phyloP scores from a whole-genome alignment of 1,140 invertebrate genomes.

The Plectrocnemia conspersa region DNA sequence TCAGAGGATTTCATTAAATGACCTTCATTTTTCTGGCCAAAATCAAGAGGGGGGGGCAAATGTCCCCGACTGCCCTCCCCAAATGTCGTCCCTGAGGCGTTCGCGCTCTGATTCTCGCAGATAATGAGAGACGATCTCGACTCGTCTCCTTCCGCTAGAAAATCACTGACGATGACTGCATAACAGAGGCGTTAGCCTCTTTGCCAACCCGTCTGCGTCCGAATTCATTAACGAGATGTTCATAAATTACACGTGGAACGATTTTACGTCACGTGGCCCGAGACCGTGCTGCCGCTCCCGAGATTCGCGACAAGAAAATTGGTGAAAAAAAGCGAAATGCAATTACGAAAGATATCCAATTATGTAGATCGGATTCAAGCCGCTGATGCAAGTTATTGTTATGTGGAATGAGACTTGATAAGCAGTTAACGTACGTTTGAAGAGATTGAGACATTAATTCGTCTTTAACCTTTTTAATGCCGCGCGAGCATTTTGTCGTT shows the following conservation, averaged over 20 bases:
- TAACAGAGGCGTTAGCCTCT: not conserved
- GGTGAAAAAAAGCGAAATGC: not conserved
- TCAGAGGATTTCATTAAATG: too few species aligned
- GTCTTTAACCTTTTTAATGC: too few species aligned
- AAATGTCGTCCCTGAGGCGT: conserved; percentile 10
- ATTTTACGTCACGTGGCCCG: too few species aligned
- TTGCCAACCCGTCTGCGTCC: not conserved
- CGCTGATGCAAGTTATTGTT: not conserved
- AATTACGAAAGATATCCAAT: not conserved
- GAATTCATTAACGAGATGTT: not conserved
- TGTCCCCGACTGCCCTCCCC: conserved; percentile 11
- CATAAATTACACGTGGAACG: not conserved
- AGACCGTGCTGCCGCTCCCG: too few species aligned
- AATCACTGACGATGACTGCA: not conserved
- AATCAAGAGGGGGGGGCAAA: conserved; percentile 3
- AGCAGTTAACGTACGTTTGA: too few species aligned
- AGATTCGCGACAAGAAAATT: not conserved
- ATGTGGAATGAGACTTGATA: not conserved
- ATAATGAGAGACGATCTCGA: conserved; percentile 28
- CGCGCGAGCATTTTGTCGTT: too few species aligned
- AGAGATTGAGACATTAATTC: too few species aligned
- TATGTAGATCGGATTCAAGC: not conserved
- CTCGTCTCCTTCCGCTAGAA: not conserved
- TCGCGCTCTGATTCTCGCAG: conserved; percentile 29
- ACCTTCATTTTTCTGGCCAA: too few species aligned